Base-by-base conservation (phyloP, 2,797 vertebrate species). In the Halcyon leucocephala region DNA sequence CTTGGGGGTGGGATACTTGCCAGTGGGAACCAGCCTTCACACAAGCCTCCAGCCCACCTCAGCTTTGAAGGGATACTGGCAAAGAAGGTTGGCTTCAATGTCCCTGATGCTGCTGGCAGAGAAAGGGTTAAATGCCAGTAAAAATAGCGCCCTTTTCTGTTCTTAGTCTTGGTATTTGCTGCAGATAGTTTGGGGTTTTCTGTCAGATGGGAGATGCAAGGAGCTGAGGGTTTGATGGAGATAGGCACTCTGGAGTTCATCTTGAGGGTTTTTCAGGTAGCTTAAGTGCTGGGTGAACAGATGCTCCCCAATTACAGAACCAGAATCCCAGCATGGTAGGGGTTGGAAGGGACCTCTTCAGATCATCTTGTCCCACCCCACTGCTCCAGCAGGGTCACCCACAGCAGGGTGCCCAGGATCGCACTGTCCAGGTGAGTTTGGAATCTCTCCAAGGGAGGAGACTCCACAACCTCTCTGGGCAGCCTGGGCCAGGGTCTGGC, bases 1-100 rank as follows among this genome's bases (percentile, higher is more conserved):
- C 8, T 46, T 6, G 20, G 2, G 6, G 69, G 35, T 35, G 76
- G 20, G n/a, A 3, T 19, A n/a, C 0, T 0, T 7, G 0, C 26
- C 1, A 5, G 14, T 2, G 25, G 46, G 61, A 12, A 21, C 14
- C 49, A 44, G 21, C 46, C 33, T 33, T 61, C 28, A 1, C 2
- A 1, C 19, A 2, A 9, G 10, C 33, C 67, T 72, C 25, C 46
- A 77, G 31, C 69, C 14, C 1, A 0, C 6, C 21, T 16, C 1
- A 8, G 49, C 65, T 67, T 51, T 44, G 26, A 37, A 35, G 44
- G 15, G 39, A 1, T 90, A 49, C 28, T 26, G 7, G 31, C 9
- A 5, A 33, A 72, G 60, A 21, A 14, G 60, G 10, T 14, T 0
- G 6, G 7, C 29, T 60, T 52, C 79, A 35, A 10, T 0, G 0